Evolutionary conservation across 2,113 vertebrate genomes (phyloP), one percentile per base, ranked within the genome.

Genomic region (Kryptolebias marmoratus): DNA sequence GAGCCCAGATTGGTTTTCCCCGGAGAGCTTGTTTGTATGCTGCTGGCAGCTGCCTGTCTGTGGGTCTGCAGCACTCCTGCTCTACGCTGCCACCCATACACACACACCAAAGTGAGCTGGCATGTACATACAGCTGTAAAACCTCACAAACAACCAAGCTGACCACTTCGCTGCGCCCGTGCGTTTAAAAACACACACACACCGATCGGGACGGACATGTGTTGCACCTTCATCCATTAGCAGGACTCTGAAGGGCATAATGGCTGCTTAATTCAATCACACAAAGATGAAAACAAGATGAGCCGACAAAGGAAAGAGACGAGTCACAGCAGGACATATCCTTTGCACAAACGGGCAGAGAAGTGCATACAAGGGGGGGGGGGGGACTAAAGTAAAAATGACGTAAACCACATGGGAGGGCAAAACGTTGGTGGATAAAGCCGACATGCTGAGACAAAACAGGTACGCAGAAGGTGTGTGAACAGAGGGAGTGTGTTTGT

Each of bases 21-120:
- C 42, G 39, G 76, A 82, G 80, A 84, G 80, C 77, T 87, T 82
- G 80, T 89, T 88, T 82, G 85, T 84, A 74, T 82, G 81, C 81
- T 77, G 79, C 68, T 73, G 80, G 78, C 86, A 81, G 86, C 72
- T 55, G 64, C 77, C 79, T 66, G 74, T 79, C 75, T 77, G 68
- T n/a, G n/a, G 5, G 65, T 76, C 71, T 22, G 14, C 63, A 27
- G 44, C 22, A 49, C 30, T 50, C 42, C 58, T 63, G 54, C 53
- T 71, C 67, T 44, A 59, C 68, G 74, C 44, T 62, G 56, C 52
- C 50, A 22, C 63, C 0, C 44, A 36, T 71, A 8, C 36, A 47
- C 53, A 10, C 14, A 36, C 30, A 47, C 49, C 71, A 13, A 68
- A 49, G 7, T 2, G 39, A 49, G 14, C 66, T 0, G n/a, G 1